Percentiles rank a stretch among this genome's conserved stretches.
These are phyloP conservation scores for Lordiphosa clarofinis DNA, from an alignment of 1,140 invertebrate genomes.

Conservation along the genomic window DNA sequence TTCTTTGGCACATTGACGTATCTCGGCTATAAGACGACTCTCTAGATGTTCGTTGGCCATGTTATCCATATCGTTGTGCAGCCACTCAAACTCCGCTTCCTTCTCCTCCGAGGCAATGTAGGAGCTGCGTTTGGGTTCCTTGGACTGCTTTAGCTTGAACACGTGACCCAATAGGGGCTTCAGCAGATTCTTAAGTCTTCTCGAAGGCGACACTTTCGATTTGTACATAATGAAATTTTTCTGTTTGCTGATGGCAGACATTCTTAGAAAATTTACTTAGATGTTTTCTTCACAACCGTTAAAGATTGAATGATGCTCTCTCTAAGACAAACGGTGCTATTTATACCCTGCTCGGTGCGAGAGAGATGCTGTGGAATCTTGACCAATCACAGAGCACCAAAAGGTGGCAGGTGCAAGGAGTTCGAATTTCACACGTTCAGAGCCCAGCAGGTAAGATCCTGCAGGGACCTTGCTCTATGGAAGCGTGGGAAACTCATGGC, in stretches of 20 bases:
- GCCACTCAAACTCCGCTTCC: constrained; percentile 75
- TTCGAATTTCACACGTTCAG: constrained; percentile 70
- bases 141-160: constrained; percentile 54
- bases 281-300: constrained; percentile 39
- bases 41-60: constrained; percentile 84
- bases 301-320: constrained; percentile 52
- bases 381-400: constrained; percentile 51
- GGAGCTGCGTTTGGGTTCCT: constrained; percentile 66
- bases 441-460: constrained; percentile 52
- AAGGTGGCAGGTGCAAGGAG: constrained; percentile 55
- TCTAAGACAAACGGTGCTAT: constrained; percentile 40
- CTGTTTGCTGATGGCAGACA: constrained; percentile 52
- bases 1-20: constrained; percentile 82
- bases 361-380: constrained; percentile 55
- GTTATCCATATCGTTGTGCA: constrained; percentile 81
- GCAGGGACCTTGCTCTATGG: constrained; percentile 30
- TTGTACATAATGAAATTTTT: constrained; percentile 58
- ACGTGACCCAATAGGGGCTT: constrained; percentile 64
- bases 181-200: constrained; percentile 63
- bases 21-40: constrained; percentile 83
- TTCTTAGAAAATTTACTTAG: constrained; percentile 27
- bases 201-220: constrained; percentile 69
- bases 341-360: constrained; percentile 42
- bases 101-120: constrained; percentile 79
- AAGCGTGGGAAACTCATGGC: constrained; percentile 68